Conservation (phyloP, 2,797 vertebrate species). For the Gallinago stenura region DNA sequence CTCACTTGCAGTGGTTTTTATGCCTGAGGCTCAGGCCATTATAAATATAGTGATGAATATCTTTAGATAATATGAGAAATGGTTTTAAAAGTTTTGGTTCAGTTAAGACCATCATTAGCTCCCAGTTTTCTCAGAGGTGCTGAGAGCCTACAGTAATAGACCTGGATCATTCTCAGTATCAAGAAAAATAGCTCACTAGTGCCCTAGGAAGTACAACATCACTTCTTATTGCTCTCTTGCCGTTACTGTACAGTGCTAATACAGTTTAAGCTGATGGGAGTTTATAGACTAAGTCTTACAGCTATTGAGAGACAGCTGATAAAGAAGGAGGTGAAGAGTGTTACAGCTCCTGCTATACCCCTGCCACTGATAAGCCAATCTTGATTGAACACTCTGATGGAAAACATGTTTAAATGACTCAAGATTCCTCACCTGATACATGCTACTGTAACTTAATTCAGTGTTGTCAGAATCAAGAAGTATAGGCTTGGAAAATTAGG, state of each 20-base stretch:
- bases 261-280: conserved; percentile 7
- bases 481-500: neutral
- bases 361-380: conserved; percentile 26
- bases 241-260: conserved; percentile 22
- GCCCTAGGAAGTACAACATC: conserved; percentile 32
- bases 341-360: neutral
- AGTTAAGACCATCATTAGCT: conserved; percentile 45
- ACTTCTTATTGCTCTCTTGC: conserved; percentile 30
- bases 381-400: neutral
- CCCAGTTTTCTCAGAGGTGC: conserved; percentile 31
- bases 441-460: conserved; percentile 17
- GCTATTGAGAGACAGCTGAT: neutral
- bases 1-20: conserved; percentile 39
- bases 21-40: neutral
- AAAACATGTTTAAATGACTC: conserved; percentile 34
- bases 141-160: conserved; percentile 8
- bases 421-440: conserved; percentile 39
- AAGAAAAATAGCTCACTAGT: conserved; percentile 44
- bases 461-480: conserved; percentile 8
- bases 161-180: neutral
- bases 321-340: conserved; percentile 16
- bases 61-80: conserved; percentile 59
- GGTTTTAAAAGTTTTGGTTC: conserved; percentile 64
- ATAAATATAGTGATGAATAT: conserved; percentile 52
- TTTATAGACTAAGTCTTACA: conserved; percentile 9